Evolutionary conservation across 2,113 vertebrate species (phyloP).

Genomic region (Sceloporus tristichus): DNA sequence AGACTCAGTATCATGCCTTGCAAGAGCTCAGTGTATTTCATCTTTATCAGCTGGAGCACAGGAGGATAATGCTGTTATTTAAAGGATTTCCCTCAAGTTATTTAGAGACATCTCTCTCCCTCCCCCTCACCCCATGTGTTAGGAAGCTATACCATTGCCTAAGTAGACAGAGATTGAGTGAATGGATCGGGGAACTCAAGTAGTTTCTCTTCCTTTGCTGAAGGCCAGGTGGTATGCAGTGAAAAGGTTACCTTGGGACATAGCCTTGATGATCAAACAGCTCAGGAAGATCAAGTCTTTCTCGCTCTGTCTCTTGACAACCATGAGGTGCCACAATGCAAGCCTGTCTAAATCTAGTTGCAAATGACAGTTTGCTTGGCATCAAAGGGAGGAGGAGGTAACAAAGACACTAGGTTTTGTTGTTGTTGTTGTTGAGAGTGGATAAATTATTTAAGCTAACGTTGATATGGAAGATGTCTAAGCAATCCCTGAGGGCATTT

Average conservation of each 20-base stretch:
- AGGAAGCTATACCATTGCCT: neutral
- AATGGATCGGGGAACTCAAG: neutral
- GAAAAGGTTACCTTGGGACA: constrained; percentile 21
- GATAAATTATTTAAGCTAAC: neutral
- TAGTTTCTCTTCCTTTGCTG: neutral
- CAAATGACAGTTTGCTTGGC: neutral
- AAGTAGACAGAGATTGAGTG: neutral
- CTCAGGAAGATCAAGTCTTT: neutral
- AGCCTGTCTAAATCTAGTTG: neutral
- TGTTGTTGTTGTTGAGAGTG: constrained; percentile 9
- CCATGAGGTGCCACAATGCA: constrained; percentile 23
- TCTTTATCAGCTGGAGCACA: neutral
- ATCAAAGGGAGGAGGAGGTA: accelerated
- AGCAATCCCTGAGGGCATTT: neutral
- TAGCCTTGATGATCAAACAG: neutral
- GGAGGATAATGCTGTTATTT: neutral
- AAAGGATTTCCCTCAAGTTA: neutral
- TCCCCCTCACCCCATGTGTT: neutral
- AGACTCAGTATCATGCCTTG: neutral
- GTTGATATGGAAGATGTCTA: neutral
- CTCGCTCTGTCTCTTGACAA: neutral
- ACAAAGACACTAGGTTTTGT: neutral
- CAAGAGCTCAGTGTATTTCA: neutral
- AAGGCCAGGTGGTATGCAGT: neutral
- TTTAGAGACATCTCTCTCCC: neutral